These are phyloP conservation scores for Peromyscus maniculatus DNA, from an alignment of 2,113 vertebrate species.

Conservation along the genomic window DNA sequence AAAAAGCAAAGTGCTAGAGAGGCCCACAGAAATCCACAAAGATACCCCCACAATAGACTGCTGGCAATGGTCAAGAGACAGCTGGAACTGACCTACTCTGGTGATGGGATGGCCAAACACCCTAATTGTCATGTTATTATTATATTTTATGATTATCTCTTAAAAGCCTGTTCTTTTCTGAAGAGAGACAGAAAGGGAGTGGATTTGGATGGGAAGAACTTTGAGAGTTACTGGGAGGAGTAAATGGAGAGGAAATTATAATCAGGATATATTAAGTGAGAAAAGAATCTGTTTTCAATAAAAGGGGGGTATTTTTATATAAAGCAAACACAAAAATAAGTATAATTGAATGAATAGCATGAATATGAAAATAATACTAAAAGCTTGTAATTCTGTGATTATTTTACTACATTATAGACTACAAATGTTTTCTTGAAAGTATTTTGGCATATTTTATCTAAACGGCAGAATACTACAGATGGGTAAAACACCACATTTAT, in stretches of 20 bases:
- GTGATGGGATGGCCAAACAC: too few species aligned
- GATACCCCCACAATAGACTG: too few species aligned
- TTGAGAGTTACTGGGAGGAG: neutral
- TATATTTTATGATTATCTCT: too few species aligned
- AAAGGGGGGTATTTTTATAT: neutral
- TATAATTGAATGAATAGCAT: neutral
- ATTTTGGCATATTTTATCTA: neutral
- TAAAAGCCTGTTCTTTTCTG: neutral
- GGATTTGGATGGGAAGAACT: neutral
- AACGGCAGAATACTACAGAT: neutral
- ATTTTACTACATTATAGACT: neutral
- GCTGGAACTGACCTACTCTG: too few species aligned
- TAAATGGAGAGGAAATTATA: neutral
- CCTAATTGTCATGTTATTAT: too few species aligned
- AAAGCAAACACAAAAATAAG: conserved; percentile 22
- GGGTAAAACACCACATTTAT: neutral
- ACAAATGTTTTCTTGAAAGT: neutral
- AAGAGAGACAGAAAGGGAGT: neutral
- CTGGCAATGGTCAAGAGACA: too few species aligned
- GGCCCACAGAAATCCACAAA: too few species aligned
- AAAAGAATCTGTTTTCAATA: neutral
- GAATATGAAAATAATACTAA: neutral
- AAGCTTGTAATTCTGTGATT: neutral
- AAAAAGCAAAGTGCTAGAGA: too few species aligned
- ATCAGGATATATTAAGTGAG: neutral